These are phyloP conservation scores for Parasteatoda tepidariorum DNA, from an alignment of 1,140 invertebrate species.

Conservation along the genomic window DNA sequence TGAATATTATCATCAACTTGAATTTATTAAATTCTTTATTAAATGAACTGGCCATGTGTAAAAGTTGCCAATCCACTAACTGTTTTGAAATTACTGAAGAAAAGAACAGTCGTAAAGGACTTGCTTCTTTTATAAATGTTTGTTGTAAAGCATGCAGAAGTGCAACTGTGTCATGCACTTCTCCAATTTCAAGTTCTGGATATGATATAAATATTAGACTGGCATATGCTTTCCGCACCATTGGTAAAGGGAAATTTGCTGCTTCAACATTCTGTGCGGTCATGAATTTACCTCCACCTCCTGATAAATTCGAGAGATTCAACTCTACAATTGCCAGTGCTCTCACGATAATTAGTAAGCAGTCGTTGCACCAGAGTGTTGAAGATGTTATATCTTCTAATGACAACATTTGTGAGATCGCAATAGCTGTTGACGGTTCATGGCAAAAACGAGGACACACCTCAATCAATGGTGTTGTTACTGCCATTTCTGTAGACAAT, in stretches of 20 bases:
- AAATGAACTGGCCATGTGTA: not conserved
- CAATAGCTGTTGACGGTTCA: conserved; percentile 45
- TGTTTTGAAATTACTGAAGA: not conserved
- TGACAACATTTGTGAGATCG: conserved; percentile 13
- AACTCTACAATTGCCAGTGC: not conserved
- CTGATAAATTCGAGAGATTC: not conserved
- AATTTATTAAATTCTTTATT: not conserved
- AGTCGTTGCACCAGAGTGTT: conserved; percentile 12
- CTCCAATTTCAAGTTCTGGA: no score
- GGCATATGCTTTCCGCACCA: no score
- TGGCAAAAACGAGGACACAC: conserved; percentile 62
- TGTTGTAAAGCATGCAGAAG: not conserved
- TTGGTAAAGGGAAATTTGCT: conserved; percentile 6
- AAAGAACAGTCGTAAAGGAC: no score
- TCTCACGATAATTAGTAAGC: not conserved
- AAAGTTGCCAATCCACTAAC: not conserved
- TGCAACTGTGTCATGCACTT: not conserved
- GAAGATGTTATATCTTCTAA: conserved; percentile 1
- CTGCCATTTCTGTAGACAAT: conserved; percentile 52
- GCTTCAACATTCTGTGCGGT: not conserved
- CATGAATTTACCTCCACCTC: not conserved
- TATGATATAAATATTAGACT: not conserved
- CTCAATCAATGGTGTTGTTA: conserved; percentile 60
- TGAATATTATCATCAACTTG: not conserved
- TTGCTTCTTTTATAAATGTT: not conserved